Evolutionary conservation across 2,888 invertebrate species (phyloP), one percentile per base, ranked within the genome.

Genomic region (Hydraecia micacea): DNA sequence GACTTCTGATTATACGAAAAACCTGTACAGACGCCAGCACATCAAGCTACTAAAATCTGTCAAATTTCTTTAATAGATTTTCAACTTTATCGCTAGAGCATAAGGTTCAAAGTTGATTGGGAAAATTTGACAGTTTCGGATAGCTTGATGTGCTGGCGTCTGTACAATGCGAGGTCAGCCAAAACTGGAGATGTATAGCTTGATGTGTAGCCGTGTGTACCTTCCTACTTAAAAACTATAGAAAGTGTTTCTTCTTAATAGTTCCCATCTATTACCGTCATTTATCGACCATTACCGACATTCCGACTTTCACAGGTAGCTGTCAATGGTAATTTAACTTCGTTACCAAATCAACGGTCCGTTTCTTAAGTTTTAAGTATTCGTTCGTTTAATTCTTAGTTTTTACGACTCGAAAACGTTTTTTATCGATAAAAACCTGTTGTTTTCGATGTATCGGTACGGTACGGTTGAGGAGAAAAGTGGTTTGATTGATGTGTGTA

Each of bases 371-470:
- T 85, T 76, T n/a, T 83, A 81, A 86, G 85, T 87, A 78, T 79
- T 80, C 80, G 65, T 81, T 83, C 79, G 60, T 85, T 92, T 88
- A 89, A 91, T 92, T 88, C 86, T 80, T 80, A 90, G 88, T 92
- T 93, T 79, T 91, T 83, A 93, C 87, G 89, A 91, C 73, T 89
- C 82, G 46, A 87, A 89, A 89, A 86, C 86, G 86, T 87, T 90
- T 92, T 92, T 92, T 72, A 91, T 91, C 91, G 93, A 89, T 90
- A 91, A 70, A n/a, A 91, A 89, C 89, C 84, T 82, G 80, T 91
- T 89, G 87, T 90, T 90, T 87, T 80, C 86, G 85, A 90, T 90
- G 87, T 88, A 78, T 81, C 69, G 75, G 75, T 76, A 62, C 15
- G 52, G 86, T 87, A 87, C 75, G 67, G 71, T 79, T 72, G 77